These are phyloP conservation scores for Mercenaria mercenaria DNA, from an alignment of 1,140 invertebrate species.

Conservation along the genomic window DNA sequence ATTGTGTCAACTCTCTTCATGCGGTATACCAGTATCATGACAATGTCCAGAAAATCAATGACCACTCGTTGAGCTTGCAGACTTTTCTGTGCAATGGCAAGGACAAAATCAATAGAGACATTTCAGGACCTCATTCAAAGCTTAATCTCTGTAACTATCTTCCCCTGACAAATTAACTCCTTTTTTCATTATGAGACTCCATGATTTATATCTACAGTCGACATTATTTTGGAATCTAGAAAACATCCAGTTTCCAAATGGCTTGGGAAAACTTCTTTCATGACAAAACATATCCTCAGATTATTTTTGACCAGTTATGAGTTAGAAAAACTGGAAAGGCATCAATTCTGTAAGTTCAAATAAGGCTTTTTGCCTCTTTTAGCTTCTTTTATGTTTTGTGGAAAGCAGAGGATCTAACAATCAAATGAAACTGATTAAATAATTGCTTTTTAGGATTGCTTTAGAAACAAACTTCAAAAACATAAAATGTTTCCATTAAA, in stretches of 20 bases:
- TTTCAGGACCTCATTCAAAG: background rate
- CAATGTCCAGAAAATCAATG: slow-evolving; percentile 28
- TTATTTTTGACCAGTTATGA: too few relatives aligned
- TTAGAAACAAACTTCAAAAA: too few relatives aligned
- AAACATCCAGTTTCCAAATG: background rate
- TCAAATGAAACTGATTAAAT: too few relatives aligned
- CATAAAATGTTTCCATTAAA: too few relatives aligned
- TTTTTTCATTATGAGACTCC: background rate
- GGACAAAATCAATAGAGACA: slow-evolving; percentile 21
- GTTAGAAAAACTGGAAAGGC: too few relatives aligned
- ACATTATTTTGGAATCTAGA: background rate
- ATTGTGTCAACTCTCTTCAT: background rate
- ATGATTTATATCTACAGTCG: background rate
- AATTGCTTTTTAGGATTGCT: too few relatives aligned
- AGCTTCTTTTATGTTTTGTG: too few relatives aligned
- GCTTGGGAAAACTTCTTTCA: too few relatives aligned
- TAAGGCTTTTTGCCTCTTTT: too few relatives aligned
- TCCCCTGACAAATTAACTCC: background rate
- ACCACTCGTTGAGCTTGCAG: background rate
- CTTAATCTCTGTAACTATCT: background rate
- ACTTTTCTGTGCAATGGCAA: background rate
- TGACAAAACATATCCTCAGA: too few relatives aligned
- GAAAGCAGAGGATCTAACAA: too few relatives aligned
- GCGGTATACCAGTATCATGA: background rate
- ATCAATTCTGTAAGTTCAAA: too few relatives aligned